Conservation (phyloP, 2,888 invertebrate species). For the Epirrhoe alternata region DNA sequence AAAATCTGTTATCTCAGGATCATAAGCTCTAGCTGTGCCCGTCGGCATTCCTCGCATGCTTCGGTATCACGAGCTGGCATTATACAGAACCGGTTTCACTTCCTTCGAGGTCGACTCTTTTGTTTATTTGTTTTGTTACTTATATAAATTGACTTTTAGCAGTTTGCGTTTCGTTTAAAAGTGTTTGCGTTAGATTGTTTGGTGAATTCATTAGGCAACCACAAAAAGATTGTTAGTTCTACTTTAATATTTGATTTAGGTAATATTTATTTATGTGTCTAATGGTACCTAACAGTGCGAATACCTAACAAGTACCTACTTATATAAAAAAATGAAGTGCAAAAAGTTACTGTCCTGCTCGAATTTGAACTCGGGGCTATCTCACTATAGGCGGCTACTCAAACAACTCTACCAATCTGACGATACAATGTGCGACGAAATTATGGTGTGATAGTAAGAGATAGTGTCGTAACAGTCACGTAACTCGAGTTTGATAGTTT, state of each 20-base stretch:
- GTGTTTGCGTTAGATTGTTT: conserved; percentile 28
- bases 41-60: conserved; percentile 59
- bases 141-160: conserved; percentile 39
- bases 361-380: too few relatives aligned
- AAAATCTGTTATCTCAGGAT: conserved; percentile 37
- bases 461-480: too few relatives aligned
- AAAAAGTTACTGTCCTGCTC: too few relatives aligned
- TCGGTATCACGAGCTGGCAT: conserved; percentile 52
- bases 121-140: conserved; percentile 56
- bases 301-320: too few relatives aligned
- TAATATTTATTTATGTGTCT: too few relatives aligned
- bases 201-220: conserved; percentile 14
- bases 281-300: too few relatives aligned
- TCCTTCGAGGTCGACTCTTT: conserved; percentile 61
- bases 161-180: conserved; percentile 29
- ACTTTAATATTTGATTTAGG: neutral
- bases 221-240: neutral
- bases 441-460: too few relatives aligned
- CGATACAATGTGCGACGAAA: too few relatives aligned
- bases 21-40: conserved; percentile 47
- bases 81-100: conserved; percentile 64
- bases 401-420: too few relatives aligned
- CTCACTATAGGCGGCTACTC: too few relatives aligned
- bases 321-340: too few relatives aligned
- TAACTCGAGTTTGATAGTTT: too few relatives aligned